Conservation (phyloP, 1,140 invertebrate species). For the Babylonia areolata region DNA sequence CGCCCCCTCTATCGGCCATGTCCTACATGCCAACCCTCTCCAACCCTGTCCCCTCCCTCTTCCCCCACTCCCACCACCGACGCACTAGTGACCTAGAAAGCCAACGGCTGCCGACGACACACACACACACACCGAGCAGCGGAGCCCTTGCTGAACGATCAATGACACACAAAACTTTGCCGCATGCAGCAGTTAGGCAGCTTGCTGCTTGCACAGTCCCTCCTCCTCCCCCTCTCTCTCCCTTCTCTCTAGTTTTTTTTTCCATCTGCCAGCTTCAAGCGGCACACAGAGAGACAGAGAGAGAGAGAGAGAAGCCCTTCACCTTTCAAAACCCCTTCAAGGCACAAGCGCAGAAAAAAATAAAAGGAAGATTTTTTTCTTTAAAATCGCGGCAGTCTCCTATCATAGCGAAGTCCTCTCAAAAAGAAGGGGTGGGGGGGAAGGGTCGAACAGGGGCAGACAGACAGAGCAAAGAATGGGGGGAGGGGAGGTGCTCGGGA, state of each 20-base stretch:
- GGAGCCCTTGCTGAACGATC: not conserved
- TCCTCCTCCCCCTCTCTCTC: not conserved
- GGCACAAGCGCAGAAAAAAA: not conserved
- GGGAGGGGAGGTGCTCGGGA: not conserved
- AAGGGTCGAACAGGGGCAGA: not conserved
- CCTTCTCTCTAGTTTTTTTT: not conserved
- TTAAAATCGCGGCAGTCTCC: too few relatives aligned
- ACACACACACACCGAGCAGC: not conserved
- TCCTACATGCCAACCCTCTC: not conserved
- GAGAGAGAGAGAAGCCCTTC: too few relatives aligned
- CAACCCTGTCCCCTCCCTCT: not conserved
- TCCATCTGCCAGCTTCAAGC: not conserved
- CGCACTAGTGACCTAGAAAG: slow-evolving; percentile 28
- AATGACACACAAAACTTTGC: not conserved
- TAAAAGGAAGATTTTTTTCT: too few relatives aligned
- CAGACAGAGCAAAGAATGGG: not conserved
- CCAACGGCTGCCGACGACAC: not conserved
- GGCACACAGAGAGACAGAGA: not conserved
- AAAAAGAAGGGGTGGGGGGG: not conserved
- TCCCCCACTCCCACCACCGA: not conserved
- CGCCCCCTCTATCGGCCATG: not conserved
- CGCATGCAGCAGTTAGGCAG: not conserved
- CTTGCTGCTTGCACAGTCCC: not conserved
- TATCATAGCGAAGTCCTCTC: too few relatives aligned
- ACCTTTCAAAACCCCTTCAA: too few relatives aligned